Evolutionary conservation across 2,113 vertebrate species (phyloP).

Genomic region (Thamnaconus septentrionalis): DNA sequence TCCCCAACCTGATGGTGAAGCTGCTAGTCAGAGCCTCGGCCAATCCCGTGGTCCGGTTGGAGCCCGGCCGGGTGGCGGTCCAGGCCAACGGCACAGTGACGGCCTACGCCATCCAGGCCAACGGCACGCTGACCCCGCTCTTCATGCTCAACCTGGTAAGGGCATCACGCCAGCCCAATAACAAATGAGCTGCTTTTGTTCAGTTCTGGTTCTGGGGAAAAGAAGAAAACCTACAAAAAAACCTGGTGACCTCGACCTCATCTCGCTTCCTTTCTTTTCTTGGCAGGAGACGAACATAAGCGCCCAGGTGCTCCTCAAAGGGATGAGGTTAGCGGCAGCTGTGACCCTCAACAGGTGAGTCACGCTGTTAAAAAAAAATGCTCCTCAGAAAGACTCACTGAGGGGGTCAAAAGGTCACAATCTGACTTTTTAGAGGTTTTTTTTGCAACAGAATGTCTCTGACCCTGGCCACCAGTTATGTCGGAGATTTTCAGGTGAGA

Average conservation of each 20-base stretch:
- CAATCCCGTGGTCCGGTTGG: conserved; percentile 52
- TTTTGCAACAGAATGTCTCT: conserved; percentile 59
- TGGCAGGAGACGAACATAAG: conserved; percentile 67
- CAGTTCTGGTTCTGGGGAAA: background rate
- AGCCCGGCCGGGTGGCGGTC: conserved; percentile 58
- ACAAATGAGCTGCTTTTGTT: background rate
- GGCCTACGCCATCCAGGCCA: conserved; percentile 72
- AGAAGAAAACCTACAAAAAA: background rate
- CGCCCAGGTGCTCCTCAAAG: conserved; percentile 49
- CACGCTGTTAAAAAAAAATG: conserved; percentile 2
- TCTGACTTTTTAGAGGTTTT: conserved; percentile 42
- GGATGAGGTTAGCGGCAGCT: conserved; percentile 56
- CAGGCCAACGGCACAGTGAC: conserved; percentile 50
- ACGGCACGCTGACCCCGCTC: conserved; percentile 66
- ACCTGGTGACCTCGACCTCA: no score
- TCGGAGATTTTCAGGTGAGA: conserved; percentile 75
- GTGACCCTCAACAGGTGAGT: conserved; percentile 72
- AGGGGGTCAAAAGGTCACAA: conserved; percentile 17
- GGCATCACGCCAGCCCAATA: background rate
- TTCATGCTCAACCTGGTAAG: conserved; percentile 75
- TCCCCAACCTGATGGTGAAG: conserved; percentile 73
- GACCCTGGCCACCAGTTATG: conserved; percentile 65
- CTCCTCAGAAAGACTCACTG: background rate
- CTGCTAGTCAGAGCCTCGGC: conserved; percentile 57
- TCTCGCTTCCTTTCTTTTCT: background rate